Base-by-base conservation (phyloP, 2,797 vertebrate species). In the Carapus acus region DNA sequence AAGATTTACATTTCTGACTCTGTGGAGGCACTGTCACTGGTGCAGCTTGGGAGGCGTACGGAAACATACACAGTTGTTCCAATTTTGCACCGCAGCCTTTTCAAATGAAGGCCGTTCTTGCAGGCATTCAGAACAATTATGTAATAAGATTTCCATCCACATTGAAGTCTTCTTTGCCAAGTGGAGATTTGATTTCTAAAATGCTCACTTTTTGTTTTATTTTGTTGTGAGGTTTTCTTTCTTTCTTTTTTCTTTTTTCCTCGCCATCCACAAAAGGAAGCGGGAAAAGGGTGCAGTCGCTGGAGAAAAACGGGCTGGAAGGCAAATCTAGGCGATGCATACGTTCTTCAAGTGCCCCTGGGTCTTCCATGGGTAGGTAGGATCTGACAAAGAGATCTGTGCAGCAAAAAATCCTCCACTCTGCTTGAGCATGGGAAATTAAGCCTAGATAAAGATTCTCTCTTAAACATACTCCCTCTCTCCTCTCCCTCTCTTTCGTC, bases 391-490 rank as follows among this genome's bases (percentile, higher is more conserved):
- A 89, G 85, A 87, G 88, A 89, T 87, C 74, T 87, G 84, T 90
- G 88, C 79, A 76, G 81, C 78, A 83, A 79, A 83, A 82, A 85
- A 87, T 89, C 86, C 85, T 87, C 84, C 88, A 79, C 86, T 93
- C 87, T 88, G 90, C 88, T 88, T 85, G 87, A 93, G 88, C 88
- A 91, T 88, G 85, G 89, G 83, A 94, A 89, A 95, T 94, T 94
- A 96, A 91, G 91, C 89, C 89, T 85, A 88, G 89, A 91, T 95
- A 95, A 93, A 94, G 91, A 96, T 93, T 93, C 88, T 92, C 92
- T 93, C 92, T 92, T 92, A 91, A 93, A 91, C 87, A 87, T 87
- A 88, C 86, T 90, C 88, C 78, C 88, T 85, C 88, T 43, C 74
- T 73, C 51, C 69, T 68, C 73, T 88, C 83, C 88, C 88, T 77